phyloP scores from a whole-genome alignment of 2,113 vertebrate genomes.

The Petrocephalus zakoni region DNA sequence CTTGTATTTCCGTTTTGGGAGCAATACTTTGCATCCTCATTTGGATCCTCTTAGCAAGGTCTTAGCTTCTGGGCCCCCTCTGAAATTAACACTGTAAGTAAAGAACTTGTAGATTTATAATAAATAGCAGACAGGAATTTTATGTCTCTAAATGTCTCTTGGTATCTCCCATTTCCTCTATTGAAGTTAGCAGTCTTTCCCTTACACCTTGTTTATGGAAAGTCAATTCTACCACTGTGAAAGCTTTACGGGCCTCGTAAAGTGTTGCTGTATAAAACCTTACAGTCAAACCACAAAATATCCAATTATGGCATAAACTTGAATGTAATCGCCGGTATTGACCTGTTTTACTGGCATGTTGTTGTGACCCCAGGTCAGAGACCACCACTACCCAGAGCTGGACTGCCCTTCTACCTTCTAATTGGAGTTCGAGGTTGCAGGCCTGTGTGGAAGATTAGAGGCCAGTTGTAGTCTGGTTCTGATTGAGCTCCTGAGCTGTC shows the following conservation, averaged over 20 bases:
- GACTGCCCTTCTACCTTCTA: slow-evolving; percentile 28
- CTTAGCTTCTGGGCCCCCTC: neutral
- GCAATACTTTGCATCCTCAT: neutral
- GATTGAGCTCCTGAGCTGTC: slow-evolving; percentile 63
- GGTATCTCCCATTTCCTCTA: slow-evolving; percentile 39
- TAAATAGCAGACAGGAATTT: neutral
- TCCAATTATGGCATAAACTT: slow-evolving; percentile 49
- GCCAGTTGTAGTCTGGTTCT: slow-evolving; percentile 55
- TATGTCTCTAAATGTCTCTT: neutral
- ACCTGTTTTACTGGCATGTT: slow-evolving; percentile 56
- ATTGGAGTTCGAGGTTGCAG: slow-evolving; percentile 42
- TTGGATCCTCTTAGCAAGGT: neutral
- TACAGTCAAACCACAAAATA: slow-evolving; percentile 60
- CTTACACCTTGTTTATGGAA: slow-evolving; percentile 61
- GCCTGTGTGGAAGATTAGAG: slow-evolving; percentile 45
- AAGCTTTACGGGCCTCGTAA: slow-evolving; percentile 62
- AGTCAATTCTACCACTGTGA: slow-evolving; percentile 50
- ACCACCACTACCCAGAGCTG: slow-evolving; percentile 40
- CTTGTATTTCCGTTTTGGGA: neutral
- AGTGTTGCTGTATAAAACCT: slow-evolving; percentile 57
- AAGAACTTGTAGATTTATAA: neutral
- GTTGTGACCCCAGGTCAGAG: slow-evolving; percentile 50
- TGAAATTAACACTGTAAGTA: neutral
- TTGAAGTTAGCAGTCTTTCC: slow-evolving; percentile 44
- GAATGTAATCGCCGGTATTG: slow-evolving; percentile 49